Percentiles rank a stretch among this genome's conserved stretches.
Evolutionary conservation across 92 coral and sea anemone species (phyloP).

Genomic region (Umimayanthus chanpuru): DNA sequence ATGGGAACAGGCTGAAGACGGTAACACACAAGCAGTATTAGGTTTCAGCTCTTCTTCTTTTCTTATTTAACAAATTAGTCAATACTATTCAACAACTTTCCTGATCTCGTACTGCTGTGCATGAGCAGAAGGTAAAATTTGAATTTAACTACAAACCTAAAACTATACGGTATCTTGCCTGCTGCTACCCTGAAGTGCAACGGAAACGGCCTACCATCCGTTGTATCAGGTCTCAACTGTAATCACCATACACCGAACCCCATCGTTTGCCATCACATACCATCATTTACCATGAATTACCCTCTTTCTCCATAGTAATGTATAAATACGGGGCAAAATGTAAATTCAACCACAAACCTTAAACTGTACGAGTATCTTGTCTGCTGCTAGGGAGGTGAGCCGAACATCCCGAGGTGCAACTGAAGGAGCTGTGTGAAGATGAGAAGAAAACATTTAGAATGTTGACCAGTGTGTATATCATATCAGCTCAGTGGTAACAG

Average conservation of each 20-base stretch:
- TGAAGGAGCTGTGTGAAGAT: conserved; percentile 60
- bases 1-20: conserved; percentile 64
- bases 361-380: conserved; percentile 71
- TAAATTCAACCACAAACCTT: conserved; percentile 58
- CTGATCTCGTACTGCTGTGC: too few relatives aligned
- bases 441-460: neutral
- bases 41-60: neutral
- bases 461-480: neutral
- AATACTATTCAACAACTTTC: too few relatives aligned
- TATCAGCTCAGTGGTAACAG: neutral
- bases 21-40: neutral
- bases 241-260: too few relatives aligned
- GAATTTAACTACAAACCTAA: conserved; percentile 63
- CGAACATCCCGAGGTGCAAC: conserved; percentile 65
- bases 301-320: too few relatives aligned
- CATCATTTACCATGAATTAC: too few relatives aligned
- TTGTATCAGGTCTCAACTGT: too few relatives aligned
- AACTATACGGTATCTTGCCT: conserved; percentile 65
- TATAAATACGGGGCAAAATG: neutral
- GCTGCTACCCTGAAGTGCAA: conserved; percentile 62
- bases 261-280: too few relatives aligned
- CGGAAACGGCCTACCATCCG: conserved; percentile 64
- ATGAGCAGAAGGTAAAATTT: neutral
- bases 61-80: too few relatives aligned
- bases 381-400: conserved; percentile 48